Percentiles rank a stretch among this genome's conserved stretches.
Conservation (phyloP, 2,113 vertebrate genomes). For the cat (Felis catus) region DNA sequence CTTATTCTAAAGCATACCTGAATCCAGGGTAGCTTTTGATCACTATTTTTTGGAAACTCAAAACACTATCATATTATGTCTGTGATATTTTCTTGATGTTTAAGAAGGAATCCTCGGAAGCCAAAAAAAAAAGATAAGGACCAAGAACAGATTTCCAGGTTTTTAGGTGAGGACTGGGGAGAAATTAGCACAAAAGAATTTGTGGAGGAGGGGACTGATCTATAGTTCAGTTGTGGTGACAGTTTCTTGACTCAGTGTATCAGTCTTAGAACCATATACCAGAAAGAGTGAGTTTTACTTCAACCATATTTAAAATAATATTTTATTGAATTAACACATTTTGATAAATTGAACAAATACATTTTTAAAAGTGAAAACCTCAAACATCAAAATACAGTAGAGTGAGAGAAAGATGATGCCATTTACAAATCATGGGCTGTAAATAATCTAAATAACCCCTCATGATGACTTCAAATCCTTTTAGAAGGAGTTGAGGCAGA, state of each 20-base stretch:
- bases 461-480: background rate
- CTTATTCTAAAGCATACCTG: background rate
- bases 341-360: background rate
- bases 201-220: background rate
- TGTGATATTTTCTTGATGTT: background rate
- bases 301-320: background rate
- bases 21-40: no score
- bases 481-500: background rate
- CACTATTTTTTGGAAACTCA: background rate
- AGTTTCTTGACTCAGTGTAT: background rate
- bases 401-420: background rate
- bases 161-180: background rate
- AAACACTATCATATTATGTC: background rate
- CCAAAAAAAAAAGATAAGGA: background rate
- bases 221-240: background rate
- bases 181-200: no score
- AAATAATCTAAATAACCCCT: background rate
- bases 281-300: background rate
- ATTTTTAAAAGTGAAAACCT: background rate
- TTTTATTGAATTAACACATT: background rate
- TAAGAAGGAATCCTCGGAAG: background rate
- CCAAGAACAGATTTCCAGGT: fast-evolving
- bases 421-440: background rate
- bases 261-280: background rate
- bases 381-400: background rate